Base-by-base conservation (phyloP, 64 coral and sea anemone species). In the Acropora yongei region DNA sequence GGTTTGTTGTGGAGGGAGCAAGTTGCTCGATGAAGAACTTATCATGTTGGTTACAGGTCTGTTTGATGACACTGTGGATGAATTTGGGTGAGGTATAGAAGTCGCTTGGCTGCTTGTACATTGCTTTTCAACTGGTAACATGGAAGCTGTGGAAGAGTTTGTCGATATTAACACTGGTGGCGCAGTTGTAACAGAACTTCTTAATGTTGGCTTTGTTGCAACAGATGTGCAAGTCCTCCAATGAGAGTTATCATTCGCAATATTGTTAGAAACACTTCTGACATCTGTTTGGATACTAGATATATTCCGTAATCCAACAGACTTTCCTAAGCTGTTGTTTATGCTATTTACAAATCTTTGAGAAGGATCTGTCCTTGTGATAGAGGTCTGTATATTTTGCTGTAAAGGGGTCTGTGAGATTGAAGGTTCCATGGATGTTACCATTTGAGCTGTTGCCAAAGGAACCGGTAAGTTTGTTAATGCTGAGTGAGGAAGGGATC, bases 391-490 rank as follows among this genome's bases (percentile, higher is more conserved):
- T 16, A 47, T 71, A 30, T 30, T 30, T 49, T 72, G 65, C 30
- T 44, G n/a, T 7, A 48, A 16, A 49, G 82, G 6, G 43, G 17
- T 65, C 12, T 85, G 82, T 7, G 63, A 20, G 68, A 65, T 49
- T 0, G 61, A 71, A 47, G n/a, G 44, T 19, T 48, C 63, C 47
- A 65, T 8, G 46, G 17, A 43, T 68, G n/a, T 16, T 0, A 9
- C 7, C 3, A 85, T 9, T 49, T 85, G 82, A 5, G 16, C 11
- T 71, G 63, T 85, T 85, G 65, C 65, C 61, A 85, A 30, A 17
- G 82, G 60, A 85, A 72, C 82, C 69, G 82, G 16, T 17, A 85
- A 1, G 17, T 85, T 85, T 44, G 61, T 41, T 49, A 85, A 4
- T 57, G n/a, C 8, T 12, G 65, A 49, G 0, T 5, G 16, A 49